Base-by-base conservation (phyloP, 2,113 vertebrate genomes). In the Irena cyanogastra region DNA sequence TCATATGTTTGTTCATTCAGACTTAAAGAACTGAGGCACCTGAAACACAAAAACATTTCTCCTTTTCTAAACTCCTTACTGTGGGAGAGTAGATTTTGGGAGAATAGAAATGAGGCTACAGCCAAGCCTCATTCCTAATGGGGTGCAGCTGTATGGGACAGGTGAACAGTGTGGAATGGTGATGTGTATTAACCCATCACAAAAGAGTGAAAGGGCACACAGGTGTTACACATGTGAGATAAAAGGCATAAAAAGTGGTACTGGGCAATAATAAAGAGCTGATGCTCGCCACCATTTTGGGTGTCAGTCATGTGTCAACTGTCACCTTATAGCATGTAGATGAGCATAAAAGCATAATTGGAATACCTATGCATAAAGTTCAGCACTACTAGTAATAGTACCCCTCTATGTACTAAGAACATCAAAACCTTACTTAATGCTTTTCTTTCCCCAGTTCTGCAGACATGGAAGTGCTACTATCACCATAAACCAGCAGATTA, bases 391-490 rank as follows among this genome's bases (percentile, higher is more conserved):
- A 59, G 26, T 20, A 65, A 37, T 16, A 65, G 1, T 33, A 52
- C 1, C 0, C 7, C 10, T 35, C 11, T 56, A 19, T 9, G 5
- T 42, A n/a, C n/a, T n/a, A n/a, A n/a, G n/a, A n/a, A n/a, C n/a
- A n/a, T n/a, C n/a, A n/a, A n/a, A n/a, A n/a, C n/a, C n/a, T n/a
- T 21, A 28, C 44, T 66, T 33, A 79, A 47, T 13, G 11, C 10
- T 68, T 71, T 71, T 59, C 16, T 53, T 76, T 78, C 42, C 27
- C 13, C 28, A 83, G 0, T 24, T 52, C 6, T 3, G 4, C 11
- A 57, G 14, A 20, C 47, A 68, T 27, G 4, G 21, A 93, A 76
- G n/a, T 10, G 19, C 13, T 60, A 28, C 19, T 42, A 28, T 28
- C 45, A 76, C 12, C 31, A 78, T 20, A 41, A 81, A 81, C 0